Percentiles rank a stretch among this genome's conserved stretches.
These are phyloP conservation scores for Willisornis vidua DNA, from an alignment of 2,113 vertebrate genomes.

Conservation along the genomic window DNA sequence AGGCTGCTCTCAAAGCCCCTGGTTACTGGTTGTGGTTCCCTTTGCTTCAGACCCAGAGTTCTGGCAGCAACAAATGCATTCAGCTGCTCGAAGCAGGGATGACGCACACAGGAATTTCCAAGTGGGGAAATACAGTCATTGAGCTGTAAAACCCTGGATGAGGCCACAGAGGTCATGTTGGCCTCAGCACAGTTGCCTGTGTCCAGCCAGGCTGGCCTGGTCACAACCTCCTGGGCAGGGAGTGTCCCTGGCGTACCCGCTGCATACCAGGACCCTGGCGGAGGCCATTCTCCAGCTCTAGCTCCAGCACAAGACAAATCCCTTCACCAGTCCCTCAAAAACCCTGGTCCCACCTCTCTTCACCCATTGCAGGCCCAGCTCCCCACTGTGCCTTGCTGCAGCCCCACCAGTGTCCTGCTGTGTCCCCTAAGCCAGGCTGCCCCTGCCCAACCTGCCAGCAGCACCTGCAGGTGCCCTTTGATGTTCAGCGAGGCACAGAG, in stretches of 20 bases:
- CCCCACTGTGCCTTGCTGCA: neutral
- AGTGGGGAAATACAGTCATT: neutral
- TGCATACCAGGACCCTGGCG: accelerated
- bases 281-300: neutral
- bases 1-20: neutral
- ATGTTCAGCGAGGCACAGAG: accelerated
- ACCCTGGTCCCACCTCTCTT: neutral
- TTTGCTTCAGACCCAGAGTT: neutral
- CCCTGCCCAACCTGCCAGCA: neutral
- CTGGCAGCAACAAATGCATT: neutral
- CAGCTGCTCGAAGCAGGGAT: neutral
- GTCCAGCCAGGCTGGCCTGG: neutral
- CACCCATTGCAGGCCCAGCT: accelerated
- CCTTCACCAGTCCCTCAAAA: neutral
- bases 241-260: neutral
- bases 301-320: neutral
- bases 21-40: neutral
- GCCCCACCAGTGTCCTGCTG: neutral
- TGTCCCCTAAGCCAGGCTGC: neutral
- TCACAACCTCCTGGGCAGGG: neutral
- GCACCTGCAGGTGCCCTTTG: neutral
- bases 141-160: neutral
- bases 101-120: slow-evolving; percentile 30
- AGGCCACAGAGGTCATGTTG: neutral
- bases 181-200: neutral